Conservation (phyloP, 2,113 vertebrate species). For the Archocentrus centrarchus region DNA sequence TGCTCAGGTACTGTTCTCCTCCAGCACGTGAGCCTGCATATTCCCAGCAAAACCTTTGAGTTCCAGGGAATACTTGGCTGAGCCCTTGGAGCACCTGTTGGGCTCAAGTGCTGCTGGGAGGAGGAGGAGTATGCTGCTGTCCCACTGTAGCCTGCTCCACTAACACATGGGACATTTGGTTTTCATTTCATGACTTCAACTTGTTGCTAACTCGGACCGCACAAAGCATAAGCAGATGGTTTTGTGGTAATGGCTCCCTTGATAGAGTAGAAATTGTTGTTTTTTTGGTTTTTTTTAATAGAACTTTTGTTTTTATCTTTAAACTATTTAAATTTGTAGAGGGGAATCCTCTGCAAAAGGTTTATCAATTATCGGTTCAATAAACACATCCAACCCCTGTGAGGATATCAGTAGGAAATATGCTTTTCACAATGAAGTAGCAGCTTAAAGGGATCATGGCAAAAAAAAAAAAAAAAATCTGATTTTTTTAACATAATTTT, state of each 20-base stretch:
- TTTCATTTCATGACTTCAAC: constrained; percentile 82
- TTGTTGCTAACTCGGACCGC: constrained; percentile 75
- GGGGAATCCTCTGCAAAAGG: constrained; percentile 35
- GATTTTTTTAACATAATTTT: neutral
- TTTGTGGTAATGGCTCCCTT: constrained; percentile 51
- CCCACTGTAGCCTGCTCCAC: constrained; percentile 61
- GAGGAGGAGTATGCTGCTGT: constrained; percentile 50
- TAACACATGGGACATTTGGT: constrained; percentile 79
- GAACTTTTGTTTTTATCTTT: constrained; percentile 39
- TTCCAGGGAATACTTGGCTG: constrained; percentile 61
- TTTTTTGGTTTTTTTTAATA: neutral
- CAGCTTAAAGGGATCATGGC: neutral
- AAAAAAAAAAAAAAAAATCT: neutral
- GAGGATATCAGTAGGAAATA: constrained; percentile 29
- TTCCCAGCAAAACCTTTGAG: constrained; percentile 38
- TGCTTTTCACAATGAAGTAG: constrained; percentile 21
- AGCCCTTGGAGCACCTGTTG: constrained; percentile 76
- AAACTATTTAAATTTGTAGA: constrained; percentile 17
- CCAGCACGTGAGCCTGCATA: constrained; percentile 47
- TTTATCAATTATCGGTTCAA: constrained; percentile 44
- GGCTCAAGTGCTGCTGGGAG: constrained; percentile 45
- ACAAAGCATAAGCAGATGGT: constrained; percentile 78
- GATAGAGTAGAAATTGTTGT: constrained; percentile 34
- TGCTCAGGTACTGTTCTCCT: constrained; percentile 57
- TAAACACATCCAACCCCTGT: constrained; percentile 51